Base-by-base conservation (phyloP, 2,113 vertebrate genomes). In the Podarcis muralis region DNA sequence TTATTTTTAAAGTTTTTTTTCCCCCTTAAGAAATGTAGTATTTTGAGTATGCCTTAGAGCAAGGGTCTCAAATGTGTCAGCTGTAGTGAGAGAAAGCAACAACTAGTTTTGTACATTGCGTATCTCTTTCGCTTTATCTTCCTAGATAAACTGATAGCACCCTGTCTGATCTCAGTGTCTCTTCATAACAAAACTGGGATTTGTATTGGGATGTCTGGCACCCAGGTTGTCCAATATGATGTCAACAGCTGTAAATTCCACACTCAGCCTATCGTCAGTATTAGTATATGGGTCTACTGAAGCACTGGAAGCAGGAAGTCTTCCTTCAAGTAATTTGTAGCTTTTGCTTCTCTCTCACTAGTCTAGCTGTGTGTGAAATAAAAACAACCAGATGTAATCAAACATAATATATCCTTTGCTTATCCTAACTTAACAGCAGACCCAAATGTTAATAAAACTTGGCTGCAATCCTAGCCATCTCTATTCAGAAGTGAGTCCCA, bases 201-300 rank as follows among this genome's bases (percentile, higher is more conserved):
- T 90, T 90, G 87, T 86, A 81, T 80, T 92, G 86, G 89, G 80
- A 88, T 78, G 84, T 94, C 66, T 66, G 88, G 77, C 43, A 83
- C 91, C 80, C 92, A 90, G 53, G 92, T 27, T 90, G 91, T 76
- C 88, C 91, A 81, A 79, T 92, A 88, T 89, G 91, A 93, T 87
- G 30, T 72, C 76, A 74, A 59, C 83, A 57, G 86, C 86, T 57
- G 87, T 92, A 95, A 94, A 91, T 94, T 88, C 89, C 83, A 92
- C 89, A 82, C n/a, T 88, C 91, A 89, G 90, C 89, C 85, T 77
- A 76, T 79, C 66, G 68, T 88, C 84, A 87, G 76, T 91, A 90
- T 82, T 81, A 89, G 92, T 86, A 71, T 87, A 94, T 81, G 89
- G 86, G 87, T 82, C 57, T 92, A 69, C 6, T 30, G 4, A 77